These are phyloP conservation scores for Chrysocyon brachyurus DNA, from an alignment of 2,797 vertebrate genomes.

Conservation along the genomic window DNA sequence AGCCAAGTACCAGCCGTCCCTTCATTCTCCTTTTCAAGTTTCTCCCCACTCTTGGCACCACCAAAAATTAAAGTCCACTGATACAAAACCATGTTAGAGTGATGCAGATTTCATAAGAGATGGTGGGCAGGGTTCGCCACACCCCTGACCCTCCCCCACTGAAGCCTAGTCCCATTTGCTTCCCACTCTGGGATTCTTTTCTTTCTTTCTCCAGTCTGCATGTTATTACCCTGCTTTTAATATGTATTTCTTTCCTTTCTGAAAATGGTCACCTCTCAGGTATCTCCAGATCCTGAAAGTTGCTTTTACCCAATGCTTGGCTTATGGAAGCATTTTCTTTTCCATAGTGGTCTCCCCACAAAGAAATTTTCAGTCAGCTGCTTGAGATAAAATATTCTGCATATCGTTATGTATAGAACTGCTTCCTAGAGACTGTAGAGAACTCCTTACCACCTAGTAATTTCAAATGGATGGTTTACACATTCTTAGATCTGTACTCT, in stretches of 20 bases:
- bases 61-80: background rate
- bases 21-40: background rate
- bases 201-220: background rate
- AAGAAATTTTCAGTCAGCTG: background rate
- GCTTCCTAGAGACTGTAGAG: background rate
- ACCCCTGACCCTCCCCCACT: background rate
- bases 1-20: background rate
- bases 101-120: background rate
- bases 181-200: background rate
- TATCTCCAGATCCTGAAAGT: background rate
- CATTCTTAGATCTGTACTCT: background rate
- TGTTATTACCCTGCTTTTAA: background rate
- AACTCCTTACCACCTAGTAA: background rate
- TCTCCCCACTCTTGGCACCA: background rate
- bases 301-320: background rate
- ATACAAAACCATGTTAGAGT: background rate
- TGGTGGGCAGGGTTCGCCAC: background rate
- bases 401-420: background rate
- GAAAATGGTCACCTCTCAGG: background rate
- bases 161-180: background rate
- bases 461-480: constrained; percentile 48
- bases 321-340: background rate
- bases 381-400: constrained; percentile 39
- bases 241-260: background rate
- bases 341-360: background rate